phyloP scores from a whole-genome alignment of 2,113 vertebrate species.

The Tiliqua scincoides region DNA sequence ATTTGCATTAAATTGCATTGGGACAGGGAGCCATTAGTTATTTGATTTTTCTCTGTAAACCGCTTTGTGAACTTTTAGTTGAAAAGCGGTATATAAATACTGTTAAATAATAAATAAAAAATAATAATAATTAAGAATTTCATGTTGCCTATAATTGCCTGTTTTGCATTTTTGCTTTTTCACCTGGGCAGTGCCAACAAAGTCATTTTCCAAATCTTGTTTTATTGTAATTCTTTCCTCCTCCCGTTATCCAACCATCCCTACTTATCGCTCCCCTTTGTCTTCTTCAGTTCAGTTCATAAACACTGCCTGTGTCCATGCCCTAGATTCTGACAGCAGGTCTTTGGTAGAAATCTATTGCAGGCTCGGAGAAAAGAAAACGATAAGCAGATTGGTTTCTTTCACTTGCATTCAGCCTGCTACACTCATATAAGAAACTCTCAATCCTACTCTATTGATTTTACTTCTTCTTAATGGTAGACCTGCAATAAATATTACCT shows the following conservation, averaged over 20 bases:
- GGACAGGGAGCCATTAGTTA: no score
- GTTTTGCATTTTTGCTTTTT: no score
- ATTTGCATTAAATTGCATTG: no score
- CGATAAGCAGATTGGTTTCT: slow-evolving; percentile 35
- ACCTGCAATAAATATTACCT: slow-evolving; percentile 43
- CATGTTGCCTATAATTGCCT: no score
- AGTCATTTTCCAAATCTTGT: no score
- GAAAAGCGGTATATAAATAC: no score
- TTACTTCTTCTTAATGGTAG: slow-evolving; percentile 39
- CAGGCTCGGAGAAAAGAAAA: slow-evolving; percentile 22
- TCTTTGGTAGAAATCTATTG: slow-evolving; percentile 38
- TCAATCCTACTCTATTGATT: slow-evolving; percentile 27
- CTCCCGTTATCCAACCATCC: not conserved
- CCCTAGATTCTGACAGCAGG: slow-evolving; percentile 11
- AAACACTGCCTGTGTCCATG: not conserved
- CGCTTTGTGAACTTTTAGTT: no score
- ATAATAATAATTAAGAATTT: no score
- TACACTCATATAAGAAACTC: slow-evolving; percentile 13
- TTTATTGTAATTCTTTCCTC: no score
- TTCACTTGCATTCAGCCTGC: slow-evolving; percentile 12
- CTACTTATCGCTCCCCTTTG: not conserved
- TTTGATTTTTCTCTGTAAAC: no score
- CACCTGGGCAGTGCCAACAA: no score
- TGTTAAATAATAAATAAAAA: no score
- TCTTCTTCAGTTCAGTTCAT: slow-evolving; percentile 7